A percentile compares a stretch with the other conserved stretches of the same genome.
Conservation (phyloP, 2,888 invertebrate species). For the Sphaerophoria taeniata region DNA sequence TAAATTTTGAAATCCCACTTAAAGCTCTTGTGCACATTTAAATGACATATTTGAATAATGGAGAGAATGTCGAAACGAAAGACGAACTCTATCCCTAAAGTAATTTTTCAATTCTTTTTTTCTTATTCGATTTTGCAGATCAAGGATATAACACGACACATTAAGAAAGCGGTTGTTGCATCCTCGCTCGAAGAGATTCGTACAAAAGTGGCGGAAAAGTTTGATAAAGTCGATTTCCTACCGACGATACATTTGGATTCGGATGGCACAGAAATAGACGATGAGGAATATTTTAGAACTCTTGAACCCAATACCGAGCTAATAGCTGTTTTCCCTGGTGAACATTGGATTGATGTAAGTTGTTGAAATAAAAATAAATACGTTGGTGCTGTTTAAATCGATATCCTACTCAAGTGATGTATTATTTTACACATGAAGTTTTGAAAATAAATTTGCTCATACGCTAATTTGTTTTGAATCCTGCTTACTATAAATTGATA, state of each 20-base stretch:
- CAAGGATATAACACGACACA: constrained; percentile 89
- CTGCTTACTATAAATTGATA: too few relatives aligned
- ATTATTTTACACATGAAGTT: too few relatives aligned
- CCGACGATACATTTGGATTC: constrained; percentile 93
- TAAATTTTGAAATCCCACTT: constrained; percentile 45
- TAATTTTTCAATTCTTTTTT: constrained; percentile 41
- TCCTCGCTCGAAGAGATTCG: constrained; percentile 90
- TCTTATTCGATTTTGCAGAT: constrained; percentile 78
- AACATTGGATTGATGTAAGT: constrained; percentile 88
- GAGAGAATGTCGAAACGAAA: neutral
- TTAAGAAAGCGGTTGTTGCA: constrained; percentile 92
- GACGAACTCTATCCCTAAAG: constrained; percentile 11
- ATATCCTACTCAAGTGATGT: too few relatives aligned
- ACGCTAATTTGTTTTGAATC: too few relatives aligned
- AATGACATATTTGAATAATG: constrained; percentile 45
- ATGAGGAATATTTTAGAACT: constrained; percentile 97
- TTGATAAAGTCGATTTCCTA: constrained; percentile 85
- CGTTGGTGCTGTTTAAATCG: too few relatives aligned
- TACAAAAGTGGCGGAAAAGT: constrained; percentile 89
- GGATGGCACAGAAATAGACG: constrained; percentile 97
- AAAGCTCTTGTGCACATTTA: constrained; percentile 36
- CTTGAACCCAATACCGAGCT: constrained; percentile 93
- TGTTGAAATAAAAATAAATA: neutral
- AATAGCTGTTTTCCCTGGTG: constrained; percentile 90
- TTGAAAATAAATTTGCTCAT: too few relatives aligned